Percentiles rank a stretch among this genome's conserved stretches.
Evolutionary conservation across 1,140 invertebrate species (phyloP).

Genomic region (Magallana gigas): DNA sequence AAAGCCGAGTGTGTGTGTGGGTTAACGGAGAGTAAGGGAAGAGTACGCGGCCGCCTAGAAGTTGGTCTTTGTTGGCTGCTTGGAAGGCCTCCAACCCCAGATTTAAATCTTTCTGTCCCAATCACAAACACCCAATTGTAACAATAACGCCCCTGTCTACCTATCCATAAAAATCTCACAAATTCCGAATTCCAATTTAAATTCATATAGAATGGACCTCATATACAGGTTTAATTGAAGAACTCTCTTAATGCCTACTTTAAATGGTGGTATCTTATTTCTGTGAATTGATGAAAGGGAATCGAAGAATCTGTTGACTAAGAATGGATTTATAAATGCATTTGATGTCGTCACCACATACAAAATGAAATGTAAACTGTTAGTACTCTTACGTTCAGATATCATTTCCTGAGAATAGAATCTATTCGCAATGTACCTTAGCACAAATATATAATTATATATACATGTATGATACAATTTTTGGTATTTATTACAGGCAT

Average conservation of each 20-base stretch:
- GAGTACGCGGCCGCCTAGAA: conserved; percentile 1
- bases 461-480: too few relatives aligned
- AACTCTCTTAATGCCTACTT: neutral
- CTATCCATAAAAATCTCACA: neutral
- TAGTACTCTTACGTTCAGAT: too few relatives aligned
- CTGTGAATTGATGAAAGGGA: neutral
- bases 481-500: too few relatives aligned
- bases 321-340: neutral
- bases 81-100: conserved; percentile 17
- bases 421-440: too few relatives aligned
- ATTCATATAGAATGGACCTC: conserved; percentile 10
- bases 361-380: neutral
- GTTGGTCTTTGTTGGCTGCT: neutral
- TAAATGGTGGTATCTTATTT: neutral
- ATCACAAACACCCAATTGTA: conserved; percentile 20
- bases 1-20: conserved; percentile 5
- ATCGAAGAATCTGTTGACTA: neutral
- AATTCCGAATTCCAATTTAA: conserved; percentile 10
- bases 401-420: too few relatives aligned
- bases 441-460: too few relatives aligned
- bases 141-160: neutral
- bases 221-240: conserved; percentile 26
- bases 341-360: neutral
- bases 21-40: neutral
- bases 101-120: conserved; percentile 28